Evolutionary conservation across 2,888 invertebrate species (phyloP).

Genomic region (Syritta pipiens): DNA sequence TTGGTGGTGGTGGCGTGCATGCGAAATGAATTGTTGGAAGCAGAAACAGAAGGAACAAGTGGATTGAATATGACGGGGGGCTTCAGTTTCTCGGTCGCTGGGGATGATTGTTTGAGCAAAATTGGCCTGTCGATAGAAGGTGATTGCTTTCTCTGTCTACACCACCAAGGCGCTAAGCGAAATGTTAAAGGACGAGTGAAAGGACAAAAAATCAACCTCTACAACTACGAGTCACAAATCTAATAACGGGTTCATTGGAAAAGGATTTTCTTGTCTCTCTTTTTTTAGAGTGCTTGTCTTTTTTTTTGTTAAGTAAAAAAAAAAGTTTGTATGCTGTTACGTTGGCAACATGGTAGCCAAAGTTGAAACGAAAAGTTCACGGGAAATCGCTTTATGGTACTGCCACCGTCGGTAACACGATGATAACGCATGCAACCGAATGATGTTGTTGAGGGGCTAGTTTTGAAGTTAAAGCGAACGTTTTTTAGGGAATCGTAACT

Average conservation of each 20-base stretch:
- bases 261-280: background rate
- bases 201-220: slow-evolving; percentile 20
- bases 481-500: slow-evolving; percentile 40
- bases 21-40: slow-evolving; percentile 50
- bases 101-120: slow-evolving; percentile 57
- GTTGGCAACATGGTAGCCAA: slow-evolving; percentile 7
- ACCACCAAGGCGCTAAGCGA: slow-evolving; percentile 14
- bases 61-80: slow-evolving; percentile 35
- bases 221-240: slow-evolving; percentile 61
- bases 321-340: slow-evolving; percentile 20
- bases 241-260: slow-evolving; percentile 44
- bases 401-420: slow-evolving; percentile 8
- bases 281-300: background rate
- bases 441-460: slow-evolving; percentile 23
- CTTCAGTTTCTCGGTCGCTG: slow-evolving; percentile 9
- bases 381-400: slow-evolving; percentile 16
- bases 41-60: slow-evolving; percentile 45
- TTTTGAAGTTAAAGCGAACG: slow-evolving; percentile 18
- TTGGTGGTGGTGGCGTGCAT: slow-evolving; percentile 59
- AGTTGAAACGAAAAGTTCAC: slow-evolving; percentile 38
- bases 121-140: slow-evolving; percentile 50
- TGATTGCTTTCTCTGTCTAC: slow-evolving; percentile 51
- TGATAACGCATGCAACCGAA: slow-evolving; percentile 53
- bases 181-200: slow-evolving; percentile 1
- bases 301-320: slow-evolving; percentile 17